Evolutionary conservation across 2,113 vertebrate species (phyloP), one percentile per base, ranked within the genome.

Genomic region (Aptenodytes forsteri): DNA sequence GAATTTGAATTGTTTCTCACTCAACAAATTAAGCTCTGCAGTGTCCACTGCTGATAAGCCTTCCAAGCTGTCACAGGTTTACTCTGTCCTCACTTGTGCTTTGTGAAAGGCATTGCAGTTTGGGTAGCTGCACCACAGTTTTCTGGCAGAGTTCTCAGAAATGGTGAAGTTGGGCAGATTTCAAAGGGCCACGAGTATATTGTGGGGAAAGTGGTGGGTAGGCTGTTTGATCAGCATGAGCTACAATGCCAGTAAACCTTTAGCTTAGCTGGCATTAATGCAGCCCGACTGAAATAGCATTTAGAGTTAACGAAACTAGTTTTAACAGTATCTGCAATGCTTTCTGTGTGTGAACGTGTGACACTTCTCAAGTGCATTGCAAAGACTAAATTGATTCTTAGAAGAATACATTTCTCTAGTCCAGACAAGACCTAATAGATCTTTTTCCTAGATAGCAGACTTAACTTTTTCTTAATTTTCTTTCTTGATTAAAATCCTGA

Each of bases 391-490:
- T 96, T 95, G 94, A 96, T 97, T 96, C 95, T 97, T 91, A 90
- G 94, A 92, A 97, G 92, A 94, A 95, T 97, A 96, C 69, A 79
- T 95, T 97, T 96, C 94, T 95, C 47, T 95, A 87, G 72, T 93
- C 65, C 65, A 93, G 95, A 93, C 90, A 95, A 92, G 90, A 91
- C 77, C 80, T 92, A 97, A 95, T 94, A 95, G 95, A 93, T 95
- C 88, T 93, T 94, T 82, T 87, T 96, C 90, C 65, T 87, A 87
- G 87, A 93, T 94, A 94, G 88, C 77, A 84, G 84, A 78, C 78
- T 87, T 97, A 96, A 96, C 87, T 96, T 96, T 92, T 95, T 95
- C 88, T 94, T 96, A 96, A 97, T 97, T 97, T 97, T 96, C 92
- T 95, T 59, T 89, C 86, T 97, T 95, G 94, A 97, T 97, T 97